Base-by-base conservation (phyloP, 2,113 vertebrate species). In the Apodemus speciosus region DNA sequence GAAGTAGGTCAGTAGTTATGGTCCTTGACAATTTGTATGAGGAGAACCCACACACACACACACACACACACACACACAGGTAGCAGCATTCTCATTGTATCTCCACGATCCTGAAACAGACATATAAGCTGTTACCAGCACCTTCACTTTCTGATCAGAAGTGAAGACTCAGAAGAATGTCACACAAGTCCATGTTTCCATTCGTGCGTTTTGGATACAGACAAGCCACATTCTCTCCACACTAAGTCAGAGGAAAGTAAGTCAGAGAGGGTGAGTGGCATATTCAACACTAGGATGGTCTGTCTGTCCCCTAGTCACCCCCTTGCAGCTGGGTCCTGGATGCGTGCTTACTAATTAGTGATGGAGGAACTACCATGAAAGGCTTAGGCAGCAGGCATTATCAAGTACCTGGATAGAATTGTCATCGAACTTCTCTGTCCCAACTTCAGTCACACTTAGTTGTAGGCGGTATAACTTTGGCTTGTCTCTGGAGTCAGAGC, bases 391-490 rank as follows among this genome's bases (percentile, higher is more conserved):
- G 23, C 7, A 6, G 27, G 38, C 25, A 64, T 4, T 35, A 62
- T 75, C 40, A 15, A 86, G 73, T 95, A 99, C 99, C 99, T 99
- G 99, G 95, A 99, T 99, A 69, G 99, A 99, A 93, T 98, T 99
- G 4, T 99, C 99, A 16, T 99, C 99, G 30, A 98, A 98, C 94
- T 98, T 99, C 96, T 99, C 99, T 0, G 99, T 99, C 95, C 99
- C 99, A n/a, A 99, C 99, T 98, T 99, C 99, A 0, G 99, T 99
- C 92, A 99, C 98, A 92, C 99, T 99, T 95, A 99, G 97, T 64
- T 99, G 99, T n/a, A 99, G 99, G 94, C 99, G 98, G 97, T 99
- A 99, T 25, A 99, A 98, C 98, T 99, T 99, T 95, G 99, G 99
- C 97, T 99, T 99, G 97, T 99, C 99, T 96, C 99, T 98, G 51